Conservation (phyloP, 1,140 invertebrate species). For the Tetragnatha versicolor region DNA sequence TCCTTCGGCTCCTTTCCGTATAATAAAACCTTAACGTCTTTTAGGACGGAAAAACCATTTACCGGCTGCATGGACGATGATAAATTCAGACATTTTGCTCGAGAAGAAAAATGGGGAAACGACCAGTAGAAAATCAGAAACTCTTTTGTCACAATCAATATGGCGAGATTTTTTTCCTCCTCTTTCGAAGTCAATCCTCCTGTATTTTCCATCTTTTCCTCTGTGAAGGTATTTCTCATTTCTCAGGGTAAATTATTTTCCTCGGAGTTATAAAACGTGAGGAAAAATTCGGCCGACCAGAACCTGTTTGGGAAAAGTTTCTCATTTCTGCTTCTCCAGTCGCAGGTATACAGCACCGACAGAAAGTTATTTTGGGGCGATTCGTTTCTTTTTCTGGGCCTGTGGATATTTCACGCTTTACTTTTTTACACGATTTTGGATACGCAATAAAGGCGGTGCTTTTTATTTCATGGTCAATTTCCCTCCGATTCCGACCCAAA, state of each 20-base stretch:
- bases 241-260: constrained; percentile 25
- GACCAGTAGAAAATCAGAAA: constrained; percentile 43
- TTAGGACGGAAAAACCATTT: constrained; percentile 33
- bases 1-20: constrained; percentile 36
- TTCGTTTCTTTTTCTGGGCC: neutral
- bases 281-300: neutral
- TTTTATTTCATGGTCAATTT: too few relatives aligned
- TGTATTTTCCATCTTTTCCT: too few relatives aligned
- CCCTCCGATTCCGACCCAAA: too few relatives aligned
- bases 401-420: constrained; percentile 6
- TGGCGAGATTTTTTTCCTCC: constrained; percentile 14
- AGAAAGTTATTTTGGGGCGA: constrained; percentile 6
- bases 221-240: constrained; percentile 31
- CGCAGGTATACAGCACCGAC: neutral
- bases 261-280: neutral
- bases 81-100: constrained; percentile 37
- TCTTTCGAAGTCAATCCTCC: neutral
- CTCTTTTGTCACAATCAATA: constrained; percentile 49
- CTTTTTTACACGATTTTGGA: too few relatives aligned
- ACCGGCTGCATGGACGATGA: constrained; percentile 21
- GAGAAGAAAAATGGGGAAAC: constrained; percentile 32
- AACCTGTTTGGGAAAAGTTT: neutral
- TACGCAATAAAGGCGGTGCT: too few relatives aligned
- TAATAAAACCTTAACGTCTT: constrained; percentile 45
- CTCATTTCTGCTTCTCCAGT: neutral